A percentile compares a stretch with the other conserved stretches of the same genome.
Conservation (phyloP, 2,797 vertebrate species). For the Pipistrellus pipistrellus region DNA sequence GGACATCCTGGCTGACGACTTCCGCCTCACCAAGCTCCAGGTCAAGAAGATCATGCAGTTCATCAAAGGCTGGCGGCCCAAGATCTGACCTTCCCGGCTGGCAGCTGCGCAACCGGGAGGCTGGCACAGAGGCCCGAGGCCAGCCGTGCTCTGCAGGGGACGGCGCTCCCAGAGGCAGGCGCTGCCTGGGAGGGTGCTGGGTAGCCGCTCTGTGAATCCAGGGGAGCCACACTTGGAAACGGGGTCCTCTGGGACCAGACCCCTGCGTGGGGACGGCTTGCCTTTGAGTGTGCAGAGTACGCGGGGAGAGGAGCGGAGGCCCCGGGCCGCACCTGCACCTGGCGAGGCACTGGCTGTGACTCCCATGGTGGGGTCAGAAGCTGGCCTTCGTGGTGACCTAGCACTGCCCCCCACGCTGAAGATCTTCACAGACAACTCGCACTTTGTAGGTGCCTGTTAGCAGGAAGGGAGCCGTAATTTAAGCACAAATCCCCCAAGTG, state of each 20-base stretch:
- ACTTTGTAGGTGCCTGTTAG: background rate
- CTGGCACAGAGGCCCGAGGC: background rate
- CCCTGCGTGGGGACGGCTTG: background rate
- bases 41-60: constrained; percentile 99
- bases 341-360: background rate
- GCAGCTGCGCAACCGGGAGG: rapidly evolving
- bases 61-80: constrained; percentile 99
- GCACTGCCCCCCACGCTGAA: background rate
- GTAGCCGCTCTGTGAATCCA: background rate
- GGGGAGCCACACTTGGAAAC: background rate
- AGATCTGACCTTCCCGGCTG: constrained; percentile 88
- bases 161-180: background rate
- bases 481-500: constrained; percentile 70
- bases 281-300: background rate
- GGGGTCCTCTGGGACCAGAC: background rate
- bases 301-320: background rate
- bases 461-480: background rate
- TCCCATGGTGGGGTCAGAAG: background rate
- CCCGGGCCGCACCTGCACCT: background rate
- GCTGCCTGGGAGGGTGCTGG: background rate
- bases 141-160: background rate
- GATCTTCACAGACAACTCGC: background rate
- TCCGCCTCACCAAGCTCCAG: constrained; percentile 97
- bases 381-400: background rate
- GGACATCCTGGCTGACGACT: constrained; percentile 98